phyloP scores from a whole-genome alignment of 2,797 vertebrate species.

The Gadopsis marmoratus region DNA sequence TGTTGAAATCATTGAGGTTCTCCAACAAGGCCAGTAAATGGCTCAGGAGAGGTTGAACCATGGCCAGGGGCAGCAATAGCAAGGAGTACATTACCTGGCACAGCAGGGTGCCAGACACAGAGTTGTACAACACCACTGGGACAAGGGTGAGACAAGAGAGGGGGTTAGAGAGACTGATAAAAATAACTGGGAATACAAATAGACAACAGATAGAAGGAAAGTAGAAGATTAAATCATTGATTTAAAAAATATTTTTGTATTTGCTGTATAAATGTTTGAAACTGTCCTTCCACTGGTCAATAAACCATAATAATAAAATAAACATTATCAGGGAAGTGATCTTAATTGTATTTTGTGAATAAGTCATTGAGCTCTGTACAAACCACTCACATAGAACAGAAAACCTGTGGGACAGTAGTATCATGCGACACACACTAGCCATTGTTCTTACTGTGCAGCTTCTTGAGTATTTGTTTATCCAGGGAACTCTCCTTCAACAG shows the following conservation, averaged over 20 bases:
- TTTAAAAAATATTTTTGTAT: not conserved
- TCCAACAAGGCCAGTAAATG: slow-evolving; percentile 85
- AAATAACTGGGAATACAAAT: slow-evolving; percentile 22
- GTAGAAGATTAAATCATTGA: not conserved
- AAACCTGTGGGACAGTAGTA: not conserved
- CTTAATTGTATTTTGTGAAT: not conserved
- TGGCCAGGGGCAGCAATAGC: slow-evolving; percentile 84
- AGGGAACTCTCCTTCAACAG: slow-evolving; percentile 84
- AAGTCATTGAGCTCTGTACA: not conserved
- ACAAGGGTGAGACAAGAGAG: slow-evolving; percentile 21
- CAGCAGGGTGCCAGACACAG: slow-evolving; percentile 86
- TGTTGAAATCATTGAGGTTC: slow-evolving; percentile 85
- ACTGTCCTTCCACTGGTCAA: not conserved
- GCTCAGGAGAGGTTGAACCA: slow-evolving; percentile 84
- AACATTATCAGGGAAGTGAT: not conserved
- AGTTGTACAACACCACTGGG: slow-evolving; percentile 86
- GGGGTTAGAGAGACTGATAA: slow-evolving; percentile 24
- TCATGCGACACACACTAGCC: not conserved
- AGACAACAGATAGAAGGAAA: slow-evolving; percentile 9
- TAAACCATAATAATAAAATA: not conserved
- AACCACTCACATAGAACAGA: not conserved
- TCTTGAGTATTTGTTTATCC: slow-evolving; percentile 85
- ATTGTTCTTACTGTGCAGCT: slow-evolving; percentile 84
- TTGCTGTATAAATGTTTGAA: slow-evolving; percentile 1
- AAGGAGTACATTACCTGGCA: slow-evolving; percentile 88